These are phyloP conservation scores for Adelognathus sp. DNA, from an alignment of 2,888 invertebrate genomes.

Conservation along the genomic window DNA sequence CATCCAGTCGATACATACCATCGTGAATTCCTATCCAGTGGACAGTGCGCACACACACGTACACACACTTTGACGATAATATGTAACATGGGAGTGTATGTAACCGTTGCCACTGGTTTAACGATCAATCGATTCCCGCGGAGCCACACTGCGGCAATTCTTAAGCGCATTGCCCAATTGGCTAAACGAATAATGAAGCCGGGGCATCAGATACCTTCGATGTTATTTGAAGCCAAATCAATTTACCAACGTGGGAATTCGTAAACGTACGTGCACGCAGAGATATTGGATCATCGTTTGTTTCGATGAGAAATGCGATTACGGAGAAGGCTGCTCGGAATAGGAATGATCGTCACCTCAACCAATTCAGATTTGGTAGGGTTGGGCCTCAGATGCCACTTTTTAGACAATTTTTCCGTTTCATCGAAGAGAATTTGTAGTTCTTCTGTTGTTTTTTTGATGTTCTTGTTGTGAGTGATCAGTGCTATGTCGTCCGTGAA, in stretches of 20 bases:
- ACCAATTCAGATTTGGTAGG: no score
- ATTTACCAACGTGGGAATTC: background rate
- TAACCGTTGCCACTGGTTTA: constrained; percentile 62
- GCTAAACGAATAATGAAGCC: constrained; percentile 46
- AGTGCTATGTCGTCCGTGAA: no score
- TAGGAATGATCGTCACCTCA: no score
- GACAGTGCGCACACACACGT: constrained; percentile 2
- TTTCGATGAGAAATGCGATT: background rate
- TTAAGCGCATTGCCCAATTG: constrained; percentile 58
- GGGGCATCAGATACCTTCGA: constrained; percentile 15
- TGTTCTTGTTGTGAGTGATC: no score
- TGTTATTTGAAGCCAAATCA: constrained; percentile 33
- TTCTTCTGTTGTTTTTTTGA: no score
- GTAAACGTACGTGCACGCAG: background rate
- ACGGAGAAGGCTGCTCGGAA: background rate
- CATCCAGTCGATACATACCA: constrained; percentile 40
- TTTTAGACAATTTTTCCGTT: no score
- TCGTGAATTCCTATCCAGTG: constrained; percentile 49
- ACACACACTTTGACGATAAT: background rate
- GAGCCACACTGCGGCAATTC: constrained; percentile 59
- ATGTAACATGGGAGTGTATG: constrained; percentile 55
- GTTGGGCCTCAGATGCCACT: no score
- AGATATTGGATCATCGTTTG: background rate
- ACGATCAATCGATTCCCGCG: constrained; percentile 67
- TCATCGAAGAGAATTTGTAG: no score